Percentiles rank a stretch among this genome's conserved stretches.
phyloP scores from a whole-genome alignment of 2,797 vertebrate species.

The Zenarchopterus dispar region DNA sequence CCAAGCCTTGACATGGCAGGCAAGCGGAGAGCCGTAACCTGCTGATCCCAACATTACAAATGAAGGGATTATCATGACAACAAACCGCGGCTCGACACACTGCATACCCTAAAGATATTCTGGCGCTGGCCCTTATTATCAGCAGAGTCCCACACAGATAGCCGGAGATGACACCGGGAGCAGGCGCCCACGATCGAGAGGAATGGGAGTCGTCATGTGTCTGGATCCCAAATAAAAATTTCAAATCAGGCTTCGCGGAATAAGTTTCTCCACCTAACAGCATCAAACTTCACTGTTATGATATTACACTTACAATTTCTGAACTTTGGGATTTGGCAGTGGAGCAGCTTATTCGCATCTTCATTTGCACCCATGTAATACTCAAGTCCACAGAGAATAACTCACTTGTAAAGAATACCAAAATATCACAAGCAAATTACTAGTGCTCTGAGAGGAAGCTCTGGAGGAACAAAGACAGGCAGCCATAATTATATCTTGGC shows the following conservation, averaged over 20 bases:
- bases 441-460: conserved; percentile 79
- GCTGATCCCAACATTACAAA: conserved; percentile 81
- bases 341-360: conserved; percentile 47
- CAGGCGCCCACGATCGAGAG: conserved; percentile 36
- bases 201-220: conserved; percentile 26
- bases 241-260: conserved; percentile 36
- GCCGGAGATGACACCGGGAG: conserved; percentile 48
- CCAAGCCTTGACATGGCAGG: conserved; percentile 78
- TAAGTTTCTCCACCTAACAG: conserved; percentile 17
- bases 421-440: conserved; percentile 87
- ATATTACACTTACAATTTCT: conserved; percentile 28
- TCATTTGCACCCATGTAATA: conserved; percentile 73
- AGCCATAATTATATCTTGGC: conserved; percentile 86
- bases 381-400: conserved; percentile 78
- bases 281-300: conserved; percentile 17
- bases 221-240: conserved; percentile 38
- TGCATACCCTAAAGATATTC: conserved; percentile 75
- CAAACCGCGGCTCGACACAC: conserved; percentile 74
- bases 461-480: conserved; percentile 84
- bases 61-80: conserved; percentile 83
- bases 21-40: conserved; percentile 77
- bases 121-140: conserved; percentile 71
- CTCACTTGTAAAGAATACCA: conserved; percentile 76
- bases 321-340: conserved; percentile 62
- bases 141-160: conserved; percentile 69